A percentile compares a stretch with the other conserved stretches of the same genome.
Evolutionary conservation across 2,797 vertebrate species (phyloP).

Genomic region (Sternotherus odoratus): DNA sequence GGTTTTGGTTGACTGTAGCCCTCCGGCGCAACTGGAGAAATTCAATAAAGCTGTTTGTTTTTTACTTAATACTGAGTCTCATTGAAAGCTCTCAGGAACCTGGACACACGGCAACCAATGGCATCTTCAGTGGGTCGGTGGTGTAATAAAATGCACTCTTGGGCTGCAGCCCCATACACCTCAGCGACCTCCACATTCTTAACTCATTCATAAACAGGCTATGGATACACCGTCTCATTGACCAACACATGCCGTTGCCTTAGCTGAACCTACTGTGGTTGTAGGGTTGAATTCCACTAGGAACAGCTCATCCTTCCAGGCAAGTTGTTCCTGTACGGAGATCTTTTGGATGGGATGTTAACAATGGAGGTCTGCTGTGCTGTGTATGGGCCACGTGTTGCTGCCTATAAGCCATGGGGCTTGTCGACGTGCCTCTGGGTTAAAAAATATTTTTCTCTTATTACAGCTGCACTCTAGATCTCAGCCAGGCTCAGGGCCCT

Average conservation of each 20-base stretch:
- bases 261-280: not conserved
- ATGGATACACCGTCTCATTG: slow-evolving; percentile 10
- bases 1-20: not conserved
- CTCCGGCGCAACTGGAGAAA: not conserved
- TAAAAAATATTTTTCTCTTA: too few species aligned
- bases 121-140: not conserved
- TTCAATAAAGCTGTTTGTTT: not conserved
- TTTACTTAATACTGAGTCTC: not conserved
- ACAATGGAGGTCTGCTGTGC: not conserved
- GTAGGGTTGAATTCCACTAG: not conserved
- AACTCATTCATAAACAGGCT: not conserved
- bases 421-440: not conserved
- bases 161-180: fast-evolving
- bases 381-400: not conserved
- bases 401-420: not conserved
- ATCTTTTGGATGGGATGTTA: not conserved
- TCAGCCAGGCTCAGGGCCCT: not conserved
- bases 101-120: not conserved
- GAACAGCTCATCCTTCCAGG: slow-evolving; percentile 15
- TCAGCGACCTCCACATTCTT: not conserved
- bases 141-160: not conserved
- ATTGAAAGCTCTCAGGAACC: not conserved
- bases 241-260: not conserved
- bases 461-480: too few species aligned
- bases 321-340: not conserved